Evolutionary conservation across 2,797 vertebrate species (phyloP).

Genomic region (Cygnus olor): DNA sequence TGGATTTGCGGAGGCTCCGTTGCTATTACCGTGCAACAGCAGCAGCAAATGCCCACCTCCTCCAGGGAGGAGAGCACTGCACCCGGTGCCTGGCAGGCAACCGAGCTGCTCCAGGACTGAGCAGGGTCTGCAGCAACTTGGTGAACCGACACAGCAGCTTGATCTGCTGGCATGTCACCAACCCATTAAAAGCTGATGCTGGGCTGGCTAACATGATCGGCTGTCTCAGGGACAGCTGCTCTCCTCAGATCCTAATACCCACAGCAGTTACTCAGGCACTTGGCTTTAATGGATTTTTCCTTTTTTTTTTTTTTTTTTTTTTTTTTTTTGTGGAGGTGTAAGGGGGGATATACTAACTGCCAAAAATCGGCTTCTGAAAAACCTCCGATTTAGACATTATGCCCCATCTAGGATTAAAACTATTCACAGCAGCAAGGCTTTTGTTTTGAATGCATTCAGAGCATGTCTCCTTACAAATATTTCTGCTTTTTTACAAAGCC

Average conservation of each 20-base stretch:
- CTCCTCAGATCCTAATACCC: rapidly evolving
- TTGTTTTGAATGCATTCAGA: not conserved
- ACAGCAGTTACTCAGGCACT: not conserved
- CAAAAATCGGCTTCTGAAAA: not conserved
- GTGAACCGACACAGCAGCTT: rapidly evolving
- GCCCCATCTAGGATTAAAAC: not conserved
- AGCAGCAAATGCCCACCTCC: not conserved
- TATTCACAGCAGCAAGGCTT: not conserved
- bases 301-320: not conserved
- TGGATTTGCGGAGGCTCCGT: not conserved
- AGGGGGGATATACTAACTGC: rapidly evolving
- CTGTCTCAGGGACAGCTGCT: not conserved
- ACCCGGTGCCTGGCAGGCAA: rapidly evolving
- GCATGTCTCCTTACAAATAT: not conserved
- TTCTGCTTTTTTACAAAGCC: not conserved
- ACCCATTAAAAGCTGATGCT: rapidly evolving
- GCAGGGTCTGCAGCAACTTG: not conserved
- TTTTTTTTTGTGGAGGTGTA: rapidly evolving
- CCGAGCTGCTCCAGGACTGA: rapidly evolving
- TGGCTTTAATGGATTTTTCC: not conserved
- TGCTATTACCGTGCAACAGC: not conserved
- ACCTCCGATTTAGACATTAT: not conserved
- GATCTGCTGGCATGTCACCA: rapidly evolving
- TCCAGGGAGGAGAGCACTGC: rapidly evolving
- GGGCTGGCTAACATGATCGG: not conserved